Base-by-base conservation (phyloP, 2,888 invertebrate species). In the Agonopterix heracliana region DNA sequence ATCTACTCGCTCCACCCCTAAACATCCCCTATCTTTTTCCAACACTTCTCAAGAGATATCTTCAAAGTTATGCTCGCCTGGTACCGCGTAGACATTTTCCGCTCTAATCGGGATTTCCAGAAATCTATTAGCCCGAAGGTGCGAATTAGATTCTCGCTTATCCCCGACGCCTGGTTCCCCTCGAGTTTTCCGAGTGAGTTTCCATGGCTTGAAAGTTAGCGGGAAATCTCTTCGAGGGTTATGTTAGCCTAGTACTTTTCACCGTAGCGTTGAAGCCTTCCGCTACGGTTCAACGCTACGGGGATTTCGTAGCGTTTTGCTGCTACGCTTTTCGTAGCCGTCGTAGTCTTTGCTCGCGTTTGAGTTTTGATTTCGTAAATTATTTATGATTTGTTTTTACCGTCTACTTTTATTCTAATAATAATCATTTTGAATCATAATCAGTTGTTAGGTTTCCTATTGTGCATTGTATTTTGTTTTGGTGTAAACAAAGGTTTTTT, bases 61-160 rank as follows among this genome's bases (percentile, higher is more conserved):
- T 55, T 13, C 36, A 34, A 34, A 35, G 41, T 57, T 63, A 68
- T 88, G 73, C 17, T 49, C 42, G 54, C 86, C 84, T 85, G 69
- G 85, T 88, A 83, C 55, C 59, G 60, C 79, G 83, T 82, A 83
- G 85, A 84, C 74, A 85, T 88, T 88, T 87, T 88, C 86, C 86
- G 86, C 86, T 88, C 85, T 88, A 87, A 88, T 88, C 87, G 83
- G 84, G 84, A 80, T 86, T 85, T 84, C 66, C 84, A 77, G 78
- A 74, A 75, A 76, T 72, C 78, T 78, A 76, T 75, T 78, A 72
- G 63, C 69, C 64, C 58, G 63, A 71, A 74, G 73, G 66, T 65
- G 65, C 60, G 74, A 75, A 75, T 83, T 82, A 81, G 81, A 79
- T 78, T 74, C 69, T 69, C 71, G 63, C 59, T 77, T 74, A 74